Evolutionary conservation across 2,797 vertebrate genomes (phyloP), one percentile per base, ranked within the genome.

Genomic region (Dallia pectoralis): DNA sequence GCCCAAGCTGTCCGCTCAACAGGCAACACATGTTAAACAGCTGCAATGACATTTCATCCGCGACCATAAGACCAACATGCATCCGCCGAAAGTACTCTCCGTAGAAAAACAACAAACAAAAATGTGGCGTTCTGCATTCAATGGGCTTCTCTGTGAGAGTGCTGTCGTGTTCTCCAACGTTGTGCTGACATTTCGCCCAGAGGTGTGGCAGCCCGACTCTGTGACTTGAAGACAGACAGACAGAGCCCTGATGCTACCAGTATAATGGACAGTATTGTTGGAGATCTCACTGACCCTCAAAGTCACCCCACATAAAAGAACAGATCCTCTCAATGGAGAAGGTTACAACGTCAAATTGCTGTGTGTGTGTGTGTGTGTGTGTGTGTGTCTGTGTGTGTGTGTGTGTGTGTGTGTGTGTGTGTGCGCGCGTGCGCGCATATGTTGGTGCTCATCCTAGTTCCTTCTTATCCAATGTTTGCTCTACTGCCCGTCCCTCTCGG

Each of bases 241-340:
- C 22, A 40, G 72, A 70, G 67, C 81, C 80, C 76, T 80, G 79
- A 81, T 83, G 59, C 87, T 79, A 83, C 76, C 72, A 86, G 81
- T 86, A 93, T 87, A 93, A 93, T 88, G 91, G 88, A 77, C 84
- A 73, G 83, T 90, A 88, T 93, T 93, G 91, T 93, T 85, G 76
- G 77, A 79, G 77, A 49, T 82, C 82, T 83, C 67, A 68, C 83
- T 81, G 85, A 85, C 89, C 84, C 86, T 90, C 85, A 79, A 87
- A 84, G 82, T 88, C 72, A 86, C 79, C 90, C 89, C 86, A 87
- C 91, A 93, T 92, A 88, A 93, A 92, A 92, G 89, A 80, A 90
- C 77, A 81, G 27, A 32, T 77, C 82, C 81, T 67, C 63, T 51
- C 82, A 87, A 87, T 86, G 77, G 82, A 80, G 80, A 74, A 72